Evolutionary conservation across 2,113 vertebrate species (phyloP).

Genomic region (Oncorhynchus masou): DNA sequence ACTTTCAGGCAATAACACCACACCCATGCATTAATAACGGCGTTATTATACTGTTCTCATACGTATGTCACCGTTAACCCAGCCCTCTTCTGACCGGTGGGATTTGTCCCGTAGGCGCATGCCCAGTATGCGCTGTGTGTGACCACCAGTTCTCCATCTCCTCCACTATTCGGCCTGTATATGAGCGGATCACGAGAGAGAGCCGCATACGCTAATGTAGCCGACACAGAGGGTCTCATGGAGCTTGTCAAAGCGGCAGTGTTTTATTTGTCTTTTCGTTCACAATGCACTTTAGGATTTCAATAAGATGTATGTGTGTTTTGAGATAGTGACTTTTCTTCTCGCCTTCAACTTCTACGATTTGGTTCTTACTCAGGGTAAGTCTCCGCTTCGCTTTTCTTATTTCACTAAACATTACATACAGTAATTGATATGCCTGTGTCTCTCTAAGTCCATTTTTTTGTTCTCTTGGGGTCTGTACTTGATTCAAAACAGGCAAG

Average conservation of each 20-base stretch:
- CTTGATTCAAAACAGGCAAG: background rate
- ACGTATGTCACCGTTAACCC: slow-evolving; percentile 31
- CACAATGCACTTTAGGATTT: slow-evolving; percentile 76
- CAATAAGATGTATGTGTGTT: slow-evolving; percentile 78
- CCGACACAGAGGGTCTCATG: slow-evolving; percentile 57
- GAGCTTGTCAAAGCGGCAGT: slow-evolving; percentile 56
- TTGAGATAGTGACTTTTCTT: slow-evolving; percentile 67
- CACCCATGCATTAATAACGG: slow-evolving; percentile 26
- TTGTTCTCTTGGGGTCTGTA: background rate
- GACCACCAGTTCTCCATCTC: slow-evolving; percentile 30
- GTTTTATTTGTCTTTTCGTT: slow-evolving; percentile 62
- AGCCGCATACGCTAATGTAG: slow-evolving; percentile 45
- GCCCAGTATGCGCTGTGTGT: slow-evolving; percentile 32
- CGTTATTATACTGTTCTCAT: slow-evolving; percentile 14
- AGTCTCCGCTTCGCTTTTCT: slow-evolving; percentile 42
- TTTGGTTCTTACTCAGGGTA: slow-evolving; percentile 73
- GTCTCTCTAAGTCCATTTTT: background rate
- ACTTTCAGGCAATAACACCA: slow-evolving; percentile 22
- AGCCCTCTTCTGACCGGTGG: slow-evolving; percentile 25
- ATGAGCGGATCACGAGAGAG: slow-evolving; percentile 30
- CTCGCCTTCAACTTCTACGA: slow-evolving; percentile 64
- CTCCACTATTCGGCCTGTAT: slow-evolving; percentile 35
- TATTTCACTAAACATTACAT: background rate
- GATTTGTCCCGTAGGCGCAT: slow-evolving; percentile 54
- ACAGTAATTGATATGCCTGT: slow-evolving; percentile 11